Percentiles rank a stretch among this genome's conserved stretches.
phyloP scores from a whole-genome alignment of 2,888 invertebrate species.

The Galeopsomyia nigrocyanea region DNA sequence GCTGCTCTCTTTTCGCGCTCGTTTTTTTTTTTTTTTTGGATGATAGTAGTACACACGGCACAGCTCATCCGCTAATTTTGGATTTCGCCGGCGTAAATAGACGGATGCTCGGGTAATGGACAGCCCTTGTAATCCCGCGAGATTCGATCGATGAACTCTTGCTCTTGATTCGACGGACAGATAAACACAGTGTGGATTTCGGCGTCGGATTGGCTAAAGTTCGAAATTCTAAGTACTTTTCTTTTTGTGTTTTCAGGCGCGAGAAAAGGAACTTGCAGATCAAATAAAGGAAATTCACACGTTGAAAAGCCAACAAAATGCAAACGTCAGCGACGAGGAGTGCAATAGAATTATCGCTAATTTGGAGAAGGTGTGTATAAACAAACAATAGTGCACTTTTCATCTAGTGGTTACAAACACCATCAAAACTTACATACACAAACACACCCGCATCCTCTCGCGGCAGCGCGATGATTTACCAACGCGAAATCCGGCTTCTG shows the following conservation, averaged over 20 bases:
- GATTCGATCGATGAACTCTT: conserved; percentile 50
- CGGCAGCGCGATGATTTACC: too few species aligned
- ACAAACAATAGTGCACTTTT: too few species aligned
- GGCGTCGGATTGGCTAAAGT: conserved; percentile 41
- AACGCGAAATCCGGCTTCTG: conserved; percentile 5
- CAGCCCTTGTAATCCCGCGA: conserved; percentile 9
- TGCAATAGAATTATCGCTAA: conserved; percentile 61
- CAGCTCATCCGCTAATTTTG: conserved; percentile 24
- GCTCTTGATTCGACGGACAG: conserved; percentile 23
- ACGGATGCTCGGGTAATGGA: not conserved
- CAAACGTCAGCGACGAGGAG: conserved; percentile 59
- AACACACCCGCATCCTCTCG: too few species aligned
- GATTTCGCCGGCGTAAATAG: conserved; percentile 34
- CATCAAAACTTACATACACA: too few species aligned
- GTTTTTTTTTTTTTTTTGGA: too few species aligned
- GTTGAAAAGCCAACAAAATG: conserved; percentile 64
- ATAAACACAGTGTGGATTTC: too few species aligned
- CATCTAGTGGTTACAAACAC: too few species aligned
- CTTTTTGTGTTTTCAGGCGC: conserved; percentile 68
- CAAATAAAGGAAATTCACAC: conserved; percentile 71
- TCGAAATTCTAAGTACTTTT: conserved; percentile 16
- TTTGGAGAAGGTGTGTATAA: conserved; percentile 65
- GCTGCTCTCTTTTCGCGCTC: conserved; percentile 3
- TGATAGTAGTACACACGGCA: conserved; percentile 28
- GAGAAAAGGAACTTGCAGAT: conserved; percentile 73